Evolutionary conservation across 2,888 invertebrate species (phyloP).

Genomic region (Aethes cnicana): DNA sequence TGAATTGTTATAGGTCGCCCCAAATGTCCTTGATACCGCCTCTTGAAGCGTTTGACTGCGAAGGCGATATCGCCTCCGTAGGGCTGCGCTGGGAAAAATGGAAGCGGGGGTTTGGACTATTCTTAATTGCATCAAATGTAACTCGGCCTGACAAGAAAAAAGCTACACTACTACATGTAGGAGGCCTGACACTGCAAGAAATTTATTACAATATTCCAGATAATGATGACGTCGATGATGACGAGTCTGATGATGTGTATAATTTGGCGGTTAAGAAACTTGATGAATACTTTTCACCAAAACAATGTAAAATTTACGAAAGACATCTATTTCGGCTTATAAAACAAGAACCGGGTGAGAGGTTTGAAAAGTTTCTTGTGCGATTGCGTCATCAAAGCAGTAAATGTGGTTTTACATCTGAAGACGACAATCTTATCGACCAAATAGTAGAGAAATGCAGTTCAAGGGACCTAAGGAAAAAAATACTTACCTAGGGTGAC

Average conservation of each 20-base stretch:
- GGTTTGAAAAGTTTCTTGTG: constrained; percentile 45
- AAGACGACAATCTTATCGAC: no score
- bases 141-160: constrained; percentile 1
- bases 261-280: constrained; percentile 31
- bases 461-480: no score
- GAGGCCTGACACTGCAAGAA: constrained; percentile 29
- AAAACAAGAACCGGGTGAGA: constrained; percentile 43
- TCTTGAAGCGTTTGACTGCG: constrained; percentile 26
- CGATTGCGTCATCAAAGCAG: constrained; percentile 33
- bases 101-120: constrained; percentile 19
- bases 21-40: constrained; percentile 15
- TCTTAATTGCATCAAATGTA: constrained; percentile 3
- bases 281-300: constrained; percentile 39
- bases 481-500: no score
- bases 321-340: constrained; percentile 42
- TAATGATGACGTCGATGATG: not conserved
- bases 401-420: no score
- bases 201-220: constrained; percentile 30
- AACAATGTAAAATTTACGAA: constrained; percentile 39
- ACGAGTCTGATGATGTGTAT: constrained; percentile 11
- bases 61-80: no score
- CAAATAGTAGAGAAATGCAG: no score
- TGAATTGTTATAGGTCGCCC: no score
- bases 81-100: constrained; percentile 29
- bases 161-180: constrained; percentile 22